Evolutionary conservation across 1,140 invertebrate species (phyloP), one percentile per base, ranked within the genome.

Genomic region (Eubasilissa regina): DNA sequence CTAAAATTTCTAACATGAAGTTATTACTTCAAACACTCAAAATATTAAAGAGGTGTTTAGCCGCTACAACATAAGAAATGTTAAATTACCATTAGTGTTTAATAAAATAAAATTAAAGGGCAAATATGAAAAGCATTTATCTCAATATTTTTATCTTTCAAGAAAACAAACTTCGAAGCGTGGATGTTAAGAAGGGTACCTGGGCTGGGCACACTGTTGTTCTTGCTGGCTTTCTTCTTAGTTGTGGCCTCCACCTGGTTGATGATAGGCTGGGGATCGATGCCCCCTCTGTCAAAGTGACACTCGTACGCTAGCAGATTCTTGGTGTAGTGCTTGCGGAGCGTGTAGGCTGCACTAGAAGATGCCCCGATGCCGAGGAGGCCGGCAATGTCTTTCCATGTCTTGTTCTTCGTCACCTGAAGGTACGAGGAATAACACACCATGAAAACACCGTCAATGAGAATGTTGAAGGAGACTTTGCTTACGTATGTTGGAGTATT

Each of bases 321-420:
- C 89, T 98, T 99, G 75, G 97, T 98, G 88, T 99, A 99, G 88
- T 99, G 98, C 89, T 99, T 99, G 47, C 97, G 92, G 58, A 99
- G 89, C 21, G 97, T 99, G 86, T 99, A 99, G 0, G 98, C 97
- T 56, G 97, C 97, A 86, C 97, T 98, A 79, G 97, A 98, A 56
- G 97, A 98, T 12, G 97, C 96, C 58, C 97, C 97, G 82, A 99
- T 98, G 47, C 97, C 97, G 73, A 99, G 90, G 70, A 95, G 89
- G 53, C 95, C 95, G 62, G 97, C 97, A 83, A 99, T 97, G 88
- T 99, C 98, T 87, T 99, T 98, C 98, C 98, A 99, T 77, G 96
- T 96, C 89, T 99, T 99, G 86, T 96, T 96, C 90, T 98, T 98
- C 45, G 97, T 98, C 79, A 99, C 97, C 97, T 98, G 87, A 35